These are phyloP conservation scores for Stenichneumon culpator DNA, from an alignment of 2,888 invertebrate species.

Conservation along the genomic window DNA sequence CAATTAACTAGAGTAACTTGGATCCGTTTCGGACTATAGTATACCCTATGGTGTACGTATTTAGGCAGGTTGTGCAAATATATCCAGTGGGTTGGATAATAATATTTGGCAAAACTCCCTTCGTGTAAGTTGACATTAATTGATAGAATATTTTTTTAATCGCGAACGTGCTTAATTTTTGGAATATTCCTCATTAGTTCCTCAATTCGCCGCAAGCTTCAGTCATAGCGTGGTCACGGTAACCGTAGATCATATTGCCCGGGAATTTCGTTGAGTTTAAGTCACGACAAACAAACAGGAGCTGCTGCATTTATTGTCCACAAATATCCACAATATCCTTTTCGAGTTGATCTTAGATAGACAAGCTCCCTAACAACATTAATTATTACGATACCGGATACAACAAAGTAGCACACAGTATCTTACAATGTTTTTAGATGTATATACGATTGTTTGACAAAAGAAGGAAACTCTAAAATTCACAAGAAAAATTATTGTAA, in stretches of 20 bases:
- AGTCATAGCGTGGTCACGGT: background rate
- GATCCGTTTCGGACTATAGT: slow-evolving; percentile 4
- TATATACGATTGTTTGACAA: background rate
- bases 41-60: background rate
- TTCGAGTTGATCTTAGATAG: background rate
- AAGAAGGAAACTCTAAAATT: background rate
- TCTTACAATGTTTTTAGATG: background rate
- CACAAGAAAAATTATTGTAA: background rate
- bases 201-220: background rate
- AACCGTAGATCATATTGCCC: background rate
- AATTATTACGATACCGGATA: too few species aligned
- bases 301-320: background rate
- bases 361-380: too few species aligned
- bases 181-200: background rate
- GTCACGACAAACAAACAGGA: slow-evolving; percentile 2
- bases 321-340: background rate
- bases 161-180: background rate
- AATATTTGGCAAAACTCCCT: slow-evolving; percentile 14
- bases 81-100: slow-evolving; percentile 2
- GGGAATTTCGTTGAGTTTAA: slow-evolving; percentile 13
- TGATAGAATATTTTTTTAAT: background rate
- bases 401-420: too few species aligned
- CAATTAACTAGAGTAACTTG: background rate
- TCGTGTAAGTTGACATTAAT: background rate
- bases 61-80: background rate